Conservation (phyloP, 2,888 invertebrate species). For the Cheiracanthium punctorium region DNA sequence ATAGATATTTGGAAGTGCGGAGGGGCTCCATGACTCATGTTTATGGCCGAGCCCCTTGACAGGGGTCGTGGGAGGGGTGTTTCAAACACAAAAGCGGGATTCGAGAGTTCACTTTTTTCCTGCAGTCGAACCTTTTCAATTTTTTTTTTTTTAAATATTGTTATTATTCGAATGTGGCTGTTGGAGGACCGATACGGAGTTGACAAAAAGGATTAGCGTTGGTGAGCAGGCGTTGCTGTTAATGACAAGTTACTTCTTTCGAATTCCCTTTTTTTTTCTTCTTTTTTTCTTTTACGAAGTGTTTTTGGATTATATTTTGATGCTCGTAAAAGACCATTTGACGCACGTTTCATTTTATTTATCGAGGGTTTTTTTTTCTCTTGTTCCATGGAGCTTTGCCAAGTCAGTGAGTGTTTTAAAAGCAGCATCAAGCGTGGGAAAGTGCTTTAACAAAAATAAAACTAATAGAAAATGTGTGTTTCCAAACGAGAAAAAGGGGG, state of each 20-base stretch:
- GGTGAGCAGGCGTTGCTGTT: slow-evolving; percentile 28
- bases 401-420: too few relatives aligned
- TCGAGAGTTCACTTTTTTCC: slow-evolving; percentile 16
- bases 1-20: background rate
- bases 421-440: too few relatives aligned
- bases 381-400: too few relatives aligned
- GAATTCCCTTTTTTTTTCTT: too few relatives aligned
- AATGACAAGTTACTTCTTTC: slow-evolving; percentile 39
- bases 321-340: background rate
- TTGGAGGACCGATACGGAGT: slow-evolving; percentile 40
- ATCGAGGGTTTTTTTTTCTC: too few relatives aligned
- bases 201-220: slow-evolving; percentile 59
- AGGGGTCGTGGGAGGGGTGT: slow-evolving; percentile 51
- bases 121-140: slow-evolving; percentile 4
- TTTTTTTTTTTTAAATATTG: too few relatives aligned
- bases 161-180: slow-evolving; percentile 31
- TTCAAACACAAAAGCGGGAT: slow-evolving; percentile 40
- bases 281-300: background rate
- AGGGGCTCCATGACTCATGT: slow-evolving; percentile 44
- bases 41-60: slow-evolving; percentile 35
- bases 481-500: too few relatives aligned
- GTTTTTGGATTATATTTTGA: background rate
- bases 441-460: too few relatives aligned
- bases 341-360: background rate
- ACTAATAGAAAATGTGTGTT: too few relatives aligned